Conservation (phyloP, 2,113 vertebrate genomes). For the Hoplias malabaricus region DNA sequence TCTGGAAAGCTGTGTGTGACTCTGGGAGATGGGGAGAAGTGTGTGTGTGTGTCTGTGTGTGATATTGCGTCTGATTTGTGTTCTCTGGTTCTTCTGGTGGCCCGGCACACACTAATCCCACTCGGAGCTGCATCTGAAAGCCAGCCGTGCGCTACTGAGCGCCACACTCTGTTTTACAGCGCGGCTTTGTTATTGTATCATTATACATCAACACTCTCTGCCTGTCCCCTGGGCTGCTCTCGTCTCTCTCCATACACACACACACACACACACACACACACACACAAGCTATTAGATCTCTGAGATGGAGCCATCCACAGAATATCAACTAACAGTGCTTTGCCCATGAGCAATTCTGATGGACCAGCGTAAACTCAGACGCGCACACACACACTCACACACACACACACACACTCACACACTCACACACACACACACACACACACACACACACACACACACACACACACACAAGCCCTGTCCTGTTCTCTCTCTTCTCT, state of each 20-base stretch:
- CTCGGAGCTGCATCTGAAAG: slow-evolving; percentile 7
- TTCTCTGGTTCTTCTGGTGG: not conserved
- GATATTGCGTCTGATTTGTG: not conserved
- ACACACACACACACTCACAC: slow-evolving; percentile 36
- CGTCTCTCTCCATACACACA: slow-evolving; percentile 35
- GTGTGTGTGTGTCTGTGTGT: not conserved
- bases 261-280: slow-evolving; percentile 25
- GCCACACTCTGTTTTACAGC: slow-evolving; percentile 39
- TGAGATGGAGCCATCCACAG: slow-evolving; percentile 49
- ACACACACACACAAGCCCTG: slow-evolving; percentile 2
- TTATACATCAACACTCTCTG: slow-evolving; percentile 54
- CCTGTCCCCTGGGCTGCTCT: slow-evolving; percentile 42
- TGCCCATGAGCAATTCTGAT: slow-evolving; percentile 34
- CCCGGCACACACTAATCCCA: slow-evolving; percentile 1
- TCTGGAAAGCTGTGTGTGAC: not conserved
- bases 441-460: not conserved
- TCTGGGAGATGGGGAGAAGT: not conserved
- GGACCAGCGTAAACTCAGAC: slow-evolving; percentile 21
- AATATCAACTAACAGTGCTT: slow-evolving; percentile 56
- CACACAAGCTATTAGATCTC: slow-evolving; percentile 52
- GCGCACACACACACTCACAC: slow-evolving; percentile 33
- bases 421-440: slow-evolving; percentile 19
- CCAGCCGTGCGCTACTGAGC: not conserved
- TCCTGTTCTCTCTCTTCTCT: slow-evolving; percentile 17
- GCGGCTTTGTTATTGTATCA: slow-evolving; percentile 53